These are phyloP conservation scores for Cancer borealis DNA, from an alignment of 2,888 invertebrate species.

Conservation along the genomic window DNA sequence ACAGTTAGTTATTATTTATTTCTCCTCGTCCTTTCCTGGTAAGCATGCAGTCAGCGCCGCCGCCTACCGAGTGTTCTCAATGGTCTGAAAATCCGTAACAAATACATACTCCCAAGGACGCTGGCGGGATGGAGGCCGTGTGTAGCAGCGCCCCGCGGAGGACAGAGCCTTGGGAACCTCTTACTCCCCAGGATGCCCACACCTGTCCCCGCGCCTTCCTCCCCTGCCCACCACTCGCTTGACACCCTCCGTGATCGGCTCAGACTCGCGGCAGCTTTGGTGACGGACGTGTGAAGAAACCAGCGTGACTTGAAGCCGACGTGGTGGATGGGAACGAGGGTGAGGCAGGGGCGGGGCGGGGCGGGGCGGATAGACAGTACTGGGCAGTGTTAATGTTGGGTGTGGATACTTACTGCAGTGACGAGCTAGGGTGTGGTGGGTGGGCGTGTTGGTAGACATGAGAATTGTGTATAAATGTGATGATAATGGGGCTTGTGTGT, in stretches of 20 bases:
- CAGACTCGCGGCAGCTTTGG: neutral
- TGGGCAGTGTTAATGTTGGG: neutral
- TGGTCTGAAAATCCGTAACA: neutral
- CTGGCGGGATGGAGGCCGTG: neutral
- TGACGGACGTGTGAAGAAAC: neutral
- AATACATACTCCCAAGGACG: neutral
- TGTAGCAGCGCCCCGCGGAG: neutral
- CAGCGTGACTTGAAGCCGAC: neutral
- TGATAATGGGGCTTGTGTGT: neutral
- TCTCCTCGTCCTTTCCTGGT: neutral
- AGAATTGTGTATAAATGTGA: neutral
- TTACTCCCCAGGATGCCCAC: neutral
- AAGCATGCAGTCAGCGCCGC: neutral
- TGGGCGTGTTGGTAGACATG: too few relatives aligned
- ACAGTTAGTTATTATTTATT: neutral
- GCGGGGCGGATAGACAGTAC: neutral
- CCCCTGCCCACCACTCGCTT: neutral
- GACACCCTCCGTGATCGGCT: slow-evolving; percentile 1
- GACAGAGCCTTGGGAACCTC: too few relatives aligned
- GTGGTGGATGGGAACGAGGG: neutral
- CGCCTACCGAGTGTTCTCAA: neutral
- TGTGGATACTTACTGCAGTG: neutral
- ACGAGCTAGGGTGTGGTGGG: neutral
- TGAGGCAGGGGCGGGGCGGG: neutral
- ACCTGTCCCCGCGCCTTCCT: too few relatives aligned